A percentile compares a stretch with the other conserved stretches of the same genome.
Conservation (phyloP, 2,888 invertebrate genomes). For the Epinotia bilunana region DNA sequence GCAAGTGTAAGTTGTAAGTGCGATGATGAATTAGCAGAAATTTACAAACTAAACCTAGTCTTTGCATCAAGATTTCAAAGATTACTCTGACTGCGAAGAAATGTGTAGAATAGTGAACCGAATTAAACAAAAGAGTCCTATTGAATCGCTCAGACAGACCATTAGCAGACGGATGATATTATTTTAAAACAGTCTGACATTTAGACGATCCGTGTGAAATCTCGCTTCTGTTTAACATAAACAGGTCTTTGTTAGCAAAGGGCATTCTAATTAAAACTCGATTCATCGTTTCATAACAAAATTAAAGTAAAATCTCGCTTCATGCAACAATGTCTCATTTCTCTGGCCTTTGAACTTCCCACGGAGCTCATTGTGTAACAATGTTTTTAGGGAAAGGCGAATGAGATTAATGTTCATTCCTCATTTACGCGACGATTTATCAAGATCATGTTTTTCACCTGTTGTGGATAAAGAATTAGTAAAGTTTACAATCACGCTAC, state of each 20-base stretch:
- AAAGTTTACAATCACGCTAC: constrained; percentile 39
- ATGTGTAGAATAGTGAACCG: not conserved
- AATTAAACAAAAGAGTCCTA: not conserved
- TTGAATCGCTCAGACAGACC: not conserved
- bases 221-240: constrained; percentile 29
- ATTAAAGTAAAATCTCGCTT: constrained; percentile 50
- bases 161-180: not conserved
- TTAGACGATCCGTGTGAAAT: constrained; percentile 2
- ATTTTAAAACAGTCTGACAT: not conserved
- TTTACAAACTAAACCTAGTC: not conserved
- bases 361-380: constrained; percentile 69
- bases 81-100: not conserved
- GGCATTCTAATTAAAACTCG: constrained; percentile 62
- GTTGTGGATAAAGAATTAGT: constrained; percentile 34
- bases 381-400: constrained; percentile 69
- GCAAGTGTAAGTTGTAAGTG: constrained; percentile 16
- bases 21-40: constrained; percentile 17
- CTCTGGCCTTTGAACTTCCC: constrained; percentile 61
- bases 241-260: constrained; percentile 53
- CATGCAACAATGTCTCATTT: constrained; percentile 64
- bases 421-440: constrained; percentile 57
- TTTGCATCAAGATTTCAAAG: not conserved
- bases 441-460: constrained; percentile 51
- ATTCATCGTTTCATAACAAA: constrained; percentile 61
- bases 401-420: constrained; percentile 59